A percentile compares a stretch with the other conserved stretches of the same genome.
These are phyloP conservation scores for Megalops cyprinoides DNA, from an alignment of 2,797 vertebrate species.

Conservation along the genomic window DNA sequence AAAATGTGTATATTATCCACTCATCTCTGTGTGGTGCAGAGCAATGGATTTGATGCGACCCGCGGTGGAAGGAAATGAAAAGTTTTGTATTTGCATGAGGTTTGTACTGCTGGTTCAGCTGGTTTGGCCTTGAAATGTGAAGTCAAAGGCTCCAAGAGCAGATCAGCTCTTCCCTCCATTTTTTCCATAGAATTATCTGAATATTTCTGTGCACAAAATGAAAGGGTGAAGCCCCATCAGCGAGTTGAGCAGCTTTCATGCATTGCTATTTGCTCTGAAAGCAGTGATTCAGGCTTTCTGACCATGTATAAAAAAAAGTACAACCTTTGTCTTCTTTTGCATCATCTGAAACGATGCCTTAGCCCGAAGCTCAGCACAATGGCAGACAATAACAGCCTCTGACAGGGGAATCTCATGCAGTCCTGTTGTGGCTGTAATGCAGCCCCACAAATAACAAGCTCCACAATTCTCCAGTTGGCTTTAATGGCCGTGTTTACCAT, in stretches of 20 bases:
- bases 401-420: slow-evolving; percentile 16
- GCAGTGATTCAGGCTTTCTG: slow-evolving; percentile 51
- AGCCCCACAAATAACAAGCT: slow-evolving; percentile 36
- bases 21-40: too few relatives aligned
- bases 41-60: too few relatives aligned
- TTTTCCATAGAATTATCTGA: background rate
- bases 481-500: slow-evolving; percentile 41
- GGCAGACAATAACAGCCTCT: slow-evolving; percentile 13
- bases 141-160: background rate
- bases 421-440: slow-evolving; percentile 1
- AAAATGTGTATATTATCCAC: background rate
- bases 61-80: too few relatives aligned
- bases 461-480: slow-evolving; percentile 18
- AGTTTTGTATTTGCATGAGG: too few relatives aligned
- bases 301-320: slow-evolving; percentile 48
- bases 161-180: background rate
- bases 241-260: background rate
- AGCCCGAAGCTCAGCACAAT: slow-evolving; percentile 28
- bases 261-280: slow-evolving; percentile 45
- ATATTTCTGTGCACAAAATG: background rate
- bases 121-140: background rate
- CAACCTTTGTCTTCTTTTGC: slow-evolving; percentile 52
- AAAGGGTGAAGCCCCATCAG: background rate
- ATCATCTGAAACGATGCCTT: slow-evolving; percentile 43
- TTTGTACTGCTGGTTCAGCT: background rate